Conservation (phyloP, 2,113 vertebrate genomes). For the Varanus komodoensis region DNA sequence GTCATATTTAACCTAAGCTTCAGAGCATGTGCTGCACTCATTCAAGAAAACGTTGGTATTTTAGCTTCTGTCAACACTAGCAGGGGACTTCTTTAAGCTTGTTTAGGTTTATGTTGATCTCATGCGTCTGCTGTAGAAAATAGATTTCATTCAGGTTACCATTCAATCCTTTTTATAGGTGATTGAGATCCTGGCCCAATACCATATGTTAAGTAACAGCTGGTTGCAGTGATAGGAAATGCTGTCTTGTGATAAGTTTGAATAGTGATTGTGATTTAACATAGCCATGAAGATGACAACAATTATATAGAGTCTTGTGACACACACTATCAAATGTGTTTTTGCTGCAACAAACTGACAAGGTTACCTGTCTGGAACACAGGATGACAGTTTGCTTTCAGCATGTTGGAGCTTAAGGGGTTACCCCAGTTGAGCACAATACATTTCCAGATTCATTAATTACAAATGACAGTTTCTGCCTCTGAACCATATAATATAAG, state of each 20-base stretch:
- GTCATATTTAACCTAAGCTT: not conserved
- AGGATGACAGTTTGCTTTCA: not conserved
- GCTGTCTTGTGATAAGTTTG: not conserved
- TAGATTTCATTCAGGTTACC: not conserved
- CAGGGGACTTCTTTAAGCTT: not conserved
- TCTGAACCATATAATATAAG: not conserved
- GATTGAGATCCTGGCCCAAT: not conserved
- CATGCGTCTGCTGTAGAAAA: not conserved
- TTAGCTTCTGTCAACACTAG: not conserved
- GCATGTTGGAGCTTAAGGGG: not conserved
- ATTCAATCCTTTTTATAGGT: not conserved
- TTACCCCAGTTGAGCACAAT: not conserved
- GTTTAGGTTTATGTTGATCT: not conserved
- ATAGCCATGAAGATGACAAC: not conserved
- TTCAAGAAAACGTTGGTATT: not conserved
- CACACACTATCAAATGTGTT: not conserved
- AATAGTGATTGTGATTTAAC: not conserved
- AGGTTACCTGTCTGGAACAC: not conserved
- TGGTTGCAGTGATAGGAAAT: not conserved
- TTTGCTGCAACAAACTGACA: not conserved
- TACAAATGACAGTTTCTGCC: not conserved
- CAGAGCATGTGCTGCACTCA: not conserved
- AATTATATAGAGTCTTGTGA: not conserved
- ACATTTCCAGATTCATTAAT: not conserved
- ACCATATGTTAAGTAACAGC: not conserved